Evolutionary conservation across 2,113 vertebrate species (phyloP), one percentile per base, ranked within the genome.

Genomic region (Urocitellus parryii): DNA sequence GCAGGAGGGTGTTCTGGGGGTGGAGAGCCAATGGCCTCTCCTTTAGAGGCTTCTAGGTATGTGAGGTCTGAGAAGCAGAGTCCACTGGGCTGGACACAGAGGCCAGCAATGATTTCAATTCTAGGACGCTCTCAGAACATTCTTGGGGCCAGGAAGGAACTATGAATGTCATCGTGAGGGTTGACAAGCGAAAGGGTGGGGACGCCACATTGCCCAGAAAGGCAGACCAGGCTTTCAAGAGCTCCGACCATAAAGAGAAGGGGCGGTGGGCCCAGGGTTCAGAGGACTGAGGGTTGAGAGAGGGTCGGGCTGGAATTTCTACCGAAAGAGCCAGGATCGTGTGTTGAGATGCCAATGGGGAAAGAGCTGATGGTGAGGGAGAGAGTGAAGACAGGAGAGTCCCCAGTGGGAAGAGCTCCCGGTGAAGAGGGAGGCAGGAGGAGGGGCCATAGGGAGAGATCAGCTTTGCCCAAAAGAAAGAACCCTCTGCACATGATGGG

Each of bases 61-160:
- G 34, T 37, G 39, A 58, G 39, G 5, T 20, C 85, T 73, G 37
- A 37, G 37, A 24, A 72, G 37, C 8, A 1, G 27, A 18, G 5
- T 73, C 77, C 17, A 0, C 2, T 24, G 51, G 74, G 32, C 79
- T 51, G 1, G 39, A 73, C 29, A 9, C 2, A 0, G 37, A 39
- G 27, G 29, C 45, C 37, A 58, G 61, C 37, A 32, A 5, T 9
- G 17, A 63, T 82, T 42, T 72, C 37, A 53, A 34, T 8, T 1
- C 0, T 37, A 45, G 4, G 3, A 2, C 14, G n/a, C 0, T 2
- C 53, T 39, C 6, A 8, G 12, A 56, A 48, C 17, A 18, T 4
- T 42, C 1, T 51, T 34, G 27, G 0, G 4, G 39, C 17, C 16
- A 34, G 13, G 17, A 48, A 45, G 39, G 24, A 1, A 3, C 70